phyloP scores from a whole-genome alignment of 2,797 vertebrate genomes.

The Acropternis orthonyx region DNA sequence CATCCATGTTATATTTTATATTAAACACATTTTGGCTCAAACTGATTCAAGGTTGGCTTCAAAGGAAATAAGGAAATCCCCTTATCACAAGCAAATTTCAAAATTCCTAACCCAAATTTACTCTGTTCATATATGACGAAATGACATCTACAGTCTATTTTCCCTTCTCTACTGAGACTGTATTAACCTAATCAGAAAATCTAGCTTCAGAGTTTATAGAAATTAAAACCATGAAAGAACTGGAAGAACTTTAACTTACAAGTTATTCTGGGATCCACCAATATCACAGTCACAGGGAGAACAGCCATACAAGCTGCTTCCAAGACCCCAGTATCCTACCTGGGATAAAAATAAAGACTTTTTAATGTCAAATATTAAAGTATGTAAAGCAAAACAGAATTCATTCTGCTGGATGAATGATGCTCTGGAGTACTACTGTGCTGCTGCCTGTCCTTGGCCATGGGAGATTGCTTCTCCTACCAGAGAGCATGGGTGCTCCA shows the following conservation, averaged over 20 bases:
- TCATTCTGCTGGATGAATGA: background rate
- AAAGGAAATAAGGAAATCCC: background rate
- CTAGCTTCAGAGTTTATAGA: background rate
- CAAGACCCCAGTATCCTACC: slow-evolving; percentile 88
- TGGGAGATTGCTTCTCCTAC: background rate
- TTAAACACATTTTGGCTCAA: background rate
- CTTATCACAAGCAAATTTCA: background rate
- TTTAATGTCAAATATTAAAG: background rate
- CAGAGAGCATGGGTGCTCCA: background rate
- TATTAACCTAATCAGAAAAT: background rate
- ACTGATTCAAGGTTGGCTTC: background rate
- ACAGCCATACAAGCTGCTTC: slow-evolving; percentile 78
- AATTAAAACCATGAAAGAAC: background rate
- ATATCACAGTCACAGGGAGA: slow-evolving; percentile 86
- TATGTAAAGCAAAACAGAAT: background rate
- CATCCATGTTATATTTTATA: background rate
- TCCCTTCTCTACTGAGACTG: background rate
- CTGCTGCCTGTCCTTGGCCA: background rate
- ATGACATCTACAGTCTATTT: background rate
- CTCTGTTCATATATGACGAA: background rate
- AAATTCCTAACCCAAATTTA: background rate
- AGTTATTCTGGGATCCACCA: slow-evolving; percentile 80
- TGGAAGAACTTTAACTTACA: slow-evolving; percentile 71
- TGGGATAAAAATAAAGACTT: slow-evolving; percentile 50
- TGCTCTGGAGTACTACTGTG: background rate